Base-by-base conservation (phyloP, 1,140 invertebrate species). In the Achroia grisella region DNA sequence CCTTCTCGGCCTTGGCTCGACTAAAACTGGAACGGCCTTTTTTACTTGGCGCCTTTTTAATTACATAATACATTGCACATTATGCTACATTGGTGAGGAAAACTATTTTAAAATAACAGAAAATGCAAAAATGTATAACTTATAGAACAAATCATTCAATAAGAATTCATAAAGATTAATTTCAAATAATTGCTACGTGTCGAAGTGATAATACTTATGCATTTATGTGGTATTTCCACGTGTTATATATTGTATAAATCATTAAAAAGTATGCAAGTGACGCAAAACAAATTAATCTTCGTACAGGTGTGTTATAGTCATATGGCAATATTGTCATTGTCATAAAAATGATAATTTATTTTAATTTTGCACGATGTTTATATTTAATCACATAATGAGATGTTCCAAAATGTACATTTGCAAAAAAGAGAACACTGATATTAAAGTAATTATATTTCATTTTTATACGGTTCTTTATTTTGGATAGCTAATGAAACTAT, bases 201-300 rank as follows among this genome's bases (percentile, higher is more conserved):
- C 56, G 49, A 32, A 44, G 27, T 51, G 17, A 30, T 23, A 47
- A 39, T 60, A 56, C 40, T 56, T 39, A 43, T 37, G 40, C 36
- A 35, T 58, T 59, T 58, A 34, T 52, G 60, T 56, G 48, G 53
- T 62, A 73, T 71, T 54, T 52, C 50, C 64, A 73, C 60, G 70
- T 73, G 62, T 52, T 48, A 29, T 39, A 37, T 34, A 40, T 56
- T 36, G 32, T 34, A 37, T 40, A 35, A 31, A 37, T 45, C 27
- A 23, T 17, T 14, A 52, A 42, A 39, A 50, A 56, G 50, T 50
- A 56, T 45, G 48, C 48, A 32, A 29, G 11, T 51, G 48, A 47
- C 44, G 36, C 4, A 39, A 32, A 40, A 13, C 14, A 35, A 31
- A 37, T 37, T 17, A 13, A 37, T 37, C 3, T 37, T 10, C 8